Conservation (phyloP, 2,888 invertebrate species). For the Calameuta pallipes region DNA sequence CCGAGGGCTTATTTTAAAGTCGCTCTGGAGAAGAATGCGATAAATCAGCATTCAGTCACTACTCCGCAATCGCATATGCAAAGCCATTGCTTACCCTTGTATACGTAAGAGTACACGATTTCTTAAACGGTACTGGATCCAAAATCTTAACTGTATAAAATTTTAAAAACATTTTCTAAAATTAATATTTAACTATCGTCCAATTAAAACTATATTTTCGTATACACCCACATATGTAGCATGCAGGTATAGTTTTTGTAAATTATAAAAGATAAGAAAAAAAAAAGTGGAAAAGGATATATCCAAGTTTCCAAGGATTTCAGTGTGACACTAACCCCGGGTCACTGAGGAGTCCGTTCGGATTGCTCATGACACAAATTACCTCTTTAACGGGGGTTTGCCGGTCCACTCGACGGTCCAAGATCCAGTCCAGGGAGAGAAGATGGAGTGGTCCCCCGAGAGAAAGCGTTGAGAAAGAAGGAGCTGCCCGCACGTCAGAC, state of each 20-base stretch:
- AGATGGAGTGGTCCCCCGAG: conserved; percentile 60
- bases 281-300: background rate
- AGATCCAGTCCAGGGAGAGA: conserved; percentile 42
- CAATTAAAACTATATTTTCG: background rate
- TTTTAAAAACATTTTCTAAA: background rate
- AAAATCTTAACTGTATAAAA: background rate
- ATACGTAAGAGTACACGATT: background rate
- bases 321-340: background rate
- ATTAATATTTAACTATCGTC: background rate
- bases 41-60: conserved; percentile 37
- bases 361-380: conserved; percentile 58
- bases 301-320: background rate
- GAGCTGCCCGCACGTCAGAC: conserved; percentile 38
- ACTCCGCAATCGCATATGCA: background rate
- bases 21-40: conserved; percentile 28
- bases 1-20: conserved; percentile 49
- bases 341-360: background rate
- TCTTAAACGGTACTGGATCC: background rate
- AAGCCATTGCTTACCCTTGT: background rate
- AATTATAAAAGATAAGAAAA: background rate
- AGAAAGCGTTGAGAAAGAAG: conserved; percentile 25
- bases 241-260: background rate
- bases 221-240: background rate
- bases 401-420: conserved; percentile 17
- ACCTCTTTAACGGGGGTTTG: conserved; percentile 58